phyloP scores from a whole-genome alignment of 1,140 invertebrate species.

The Caenorhabditis tropicalis region DNA sequence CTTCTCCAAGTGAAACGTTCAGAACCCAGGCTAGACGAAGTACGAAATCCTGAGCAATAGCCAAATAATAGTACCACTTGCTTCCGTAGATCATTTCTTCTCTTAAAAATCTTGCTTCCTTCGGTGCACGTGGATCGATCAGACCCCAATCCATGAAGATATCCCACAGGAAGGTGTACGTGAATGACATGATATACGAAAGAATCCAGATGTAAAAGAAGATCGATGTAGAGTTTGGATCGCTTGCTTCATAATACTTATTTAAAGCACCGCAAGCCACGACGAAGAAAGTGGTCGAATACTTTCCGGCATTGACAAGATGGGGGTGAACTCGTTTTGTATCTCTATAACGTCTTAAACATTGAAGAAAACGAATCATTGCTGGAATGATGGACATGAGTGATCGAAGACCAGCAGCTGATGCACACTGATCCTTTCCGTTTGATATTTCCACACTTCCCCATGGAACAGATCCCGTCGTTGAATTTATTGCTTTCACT shows the following conservation, averaged over 20 bases:
- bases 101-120: slow-evolving; percentile 78
- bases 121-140: slow-evolving; percentile 82
- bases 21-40: slow-evolving; percentile 88
- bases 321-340: slow-evolving; percentile 86
- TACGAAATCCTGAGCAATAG: slow-evolving; percentile 92
- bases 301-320: slow-evolving; percentile 95
- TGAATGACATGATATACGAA: slow-evolving; percentile 69
- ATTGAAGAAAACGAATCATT: slow-evolving; percentile 97
- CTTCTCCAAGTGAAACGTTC: slow-evolving; percentile 86
- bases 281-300: slow-evolving; percentile 94
- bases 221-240: slow-evolving; percentile 58
- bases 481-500: slow-evolving; percentile 35
- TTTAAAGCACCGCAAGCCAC: slow-evolving; percentile 85
- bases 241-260: slow-evolving; percentile 68
- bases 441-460: slow-evolving; percentile 66
- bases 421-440: slow-evolving; percentile 73
- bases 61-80: slow-evolving; percentile 89
- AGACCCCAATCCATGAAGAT: slow-evolving; percentile 98
- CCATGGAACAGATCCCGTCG: slow-evolving; percentile 61
- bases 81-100: slow-evolving; percentile 79
- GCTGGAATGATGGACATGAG: slow-evolving; percentile 89
- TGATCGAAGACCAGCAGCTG: slow-evolving; percentile 76
- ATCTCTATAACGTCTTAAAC: slow-evolving; percentile 85
- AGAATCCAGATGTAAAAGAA: slow-evolving; percentile 71
- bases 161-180: slow-evolving; percentile 89